Evolutionary conservation across 1,140 invertebrate species (phyloP).

Genomic region (Vanessa tameamea): DNA sequence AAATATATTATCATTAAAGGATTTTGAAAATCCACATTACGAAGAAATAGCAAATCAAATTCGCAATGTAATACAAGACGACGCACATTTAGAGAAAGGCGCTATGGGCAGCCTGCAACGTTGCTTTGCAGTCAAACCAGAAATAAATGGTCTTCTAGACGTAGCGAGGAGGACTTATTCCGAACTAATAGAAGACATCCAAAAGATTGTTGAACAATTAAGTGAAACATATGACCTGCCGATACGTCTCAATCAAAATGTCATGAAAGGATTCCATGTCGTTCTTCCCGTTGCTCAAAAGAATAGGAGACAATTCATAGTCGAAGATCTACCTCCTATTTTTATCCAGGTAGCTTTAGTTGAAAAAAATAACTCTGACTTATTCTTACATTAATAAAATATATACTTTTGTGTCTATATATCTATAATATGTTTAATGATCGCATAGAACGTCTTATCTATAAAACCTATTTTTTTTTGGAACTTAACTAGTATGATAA

Average conservation of each 20-base stretch:
- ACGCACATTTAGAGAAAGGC: slow-evolving; percentile 83
- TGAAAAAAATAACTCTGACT: background rate
- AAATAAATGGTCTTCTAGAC: slow-evolving; percentile 88
- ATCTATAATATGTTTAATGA: too few species aligned
- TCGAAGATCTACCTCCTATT: slow-evolving; percentile 83
- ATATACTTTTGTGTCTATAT: too few species aligned
- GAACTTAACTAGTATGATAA: too few species aligned
- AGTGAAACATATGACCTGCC: slow-evolving; percentile 84
- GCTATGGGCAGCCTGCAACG: slow-evolving; percentile 89
- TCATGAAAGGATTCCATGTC: slow-evolving; percentile 88
- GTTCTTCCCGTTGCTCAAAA: slow-evolving; percentile 81
- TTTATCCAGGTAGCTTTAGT: slow-evolving; percentile 83
- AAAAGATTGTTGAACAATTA: slow-evolving; percentile 84
- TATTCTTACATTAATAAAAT: too few species aligned
- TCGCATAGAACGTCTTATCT: too few species aligned
- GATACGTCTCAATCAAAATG: slow-evolving; percentile 84
- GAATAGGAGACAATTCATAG: slow-evolving; percentile 72
- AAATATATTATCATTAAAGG: slow-evolving; percentile 44
- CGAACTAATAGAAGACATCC: slow-evolving; percentile 89
- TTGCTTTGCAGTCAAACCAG: slow-evolving; percentile 91
- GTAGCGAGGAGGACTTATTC: slow-evolving; percentile 89
- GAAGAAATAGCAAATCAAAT: slow-evolving; percentile 84
- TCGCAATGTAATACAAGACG: slow-evolving; percentile 86
- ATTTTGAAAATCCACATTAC: slow-evolving; percentile 73
- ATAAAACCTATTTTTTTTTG: too few species aligned